Percentiles rank a stretch among this genome's conserved stretches.
Evolutionary conservation across 2,113 vertebrate genomes (phyloP).

Genomic region (Ahaetulla prasina): DNA sequence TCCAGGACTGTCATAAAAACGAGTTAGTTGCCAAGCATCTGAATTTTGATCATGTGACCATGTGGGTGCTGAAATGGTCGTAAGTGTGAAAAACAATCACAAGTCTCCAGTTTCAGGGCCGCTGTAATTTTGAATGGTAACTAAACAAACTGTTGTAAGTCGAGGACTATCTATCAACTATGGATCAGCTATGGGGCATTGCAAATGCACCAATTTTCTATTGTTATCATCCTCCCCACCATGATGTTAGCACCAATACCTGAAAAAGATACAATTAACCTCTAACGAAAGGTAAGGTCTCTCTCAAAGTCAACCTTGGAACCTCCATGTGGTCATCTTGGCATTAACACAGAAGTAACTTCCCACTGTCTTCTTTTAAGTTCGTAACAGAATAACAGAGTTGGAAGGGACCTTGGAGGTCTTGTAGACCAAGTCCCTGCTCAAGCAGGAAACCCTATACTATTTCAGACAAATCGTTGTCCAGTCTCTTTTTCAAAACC

Average conservation of each 20-base stretch:
- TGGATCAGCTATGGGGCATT: background rate
- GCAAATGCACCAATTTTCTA: background rate
- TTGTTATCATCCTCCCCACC: background rate
- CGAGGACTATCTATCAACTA: background rate
- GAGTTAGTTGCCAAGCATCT: too few relatives aligned
- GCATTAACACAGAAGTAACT: background rate
- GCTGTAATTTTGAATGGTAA: background rate
- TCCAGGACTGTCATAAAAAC: too few relatives aligned
- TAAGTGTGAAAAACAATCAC: background rate
- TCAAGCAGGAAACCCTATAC: background rate
- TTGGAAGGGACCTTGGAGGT: too few relatives aligned
- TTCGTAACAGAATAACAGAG: background rate
- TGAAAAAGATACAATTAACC: background rate
- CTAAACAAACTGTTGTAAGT: background rate
- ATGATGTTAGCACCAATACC: background rate
- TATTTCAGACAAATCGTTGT: background rate
- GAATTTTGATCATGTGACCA: too few relatives aligned
- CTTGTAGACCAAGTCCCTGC: background rate
- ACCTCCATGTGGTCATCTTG: background rate
- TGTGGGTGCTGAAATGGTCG: too few relatives aligned
- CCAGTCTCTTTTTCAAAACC: too few relatives aligned
- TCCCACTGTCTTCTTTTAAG: background rate
- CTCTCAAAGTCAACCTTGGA: background rate
- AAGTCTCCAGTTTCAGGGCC: background rate
- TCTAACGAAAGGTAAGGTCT: background rate